Conservation (phyloP, 2,888 invertebrate species). For the Serrognathus titanus region DNA sequence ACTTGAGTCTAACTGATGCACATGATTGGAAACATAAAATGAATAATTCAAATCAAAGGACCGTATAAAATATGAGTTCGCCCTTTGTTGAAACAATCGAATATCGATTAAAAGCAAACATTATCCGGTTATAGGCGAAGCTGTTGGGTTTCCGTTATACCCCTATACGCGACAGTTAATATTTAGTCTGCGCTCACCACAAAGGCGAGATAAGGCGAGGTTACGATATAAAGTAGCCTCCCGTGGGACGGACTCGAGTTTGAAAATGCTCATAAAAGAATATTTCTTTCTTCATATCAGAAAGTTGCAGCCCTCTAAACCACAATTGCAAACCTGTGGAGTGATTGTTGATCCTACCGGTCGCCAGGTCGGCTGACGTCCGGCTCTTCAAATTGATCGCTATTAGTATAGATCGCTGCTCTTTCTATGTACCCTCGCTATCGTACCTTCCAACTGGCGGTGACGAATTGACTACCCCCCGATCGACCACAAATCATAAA, state of each 20-base stretch:
- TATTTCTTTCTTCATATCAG: conserved; percentile 44
- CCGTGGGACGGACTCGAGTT: conserved; percentile 11
- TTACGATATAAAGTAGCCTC: conserved; percentile 10
- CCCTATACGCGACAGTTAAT: conserved; percentile 20
- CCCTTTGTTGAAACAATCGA: conserved; percentile 24
- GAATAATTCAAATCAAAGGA: conserved; percentile 28
- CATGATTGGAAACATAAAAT: conserved; percentile 25
- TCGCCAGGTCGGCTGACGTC: conserved; percentile 28
- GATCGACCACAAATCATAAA: conserved; percentile 3
- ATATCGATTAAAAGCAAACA: conserved; percentile 29
- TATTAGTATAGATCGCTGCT: conserved; percentile 2
- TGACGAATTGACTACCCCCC: conserved; percentile 1
- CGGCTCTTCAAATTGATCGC: conserved; percentile 33
- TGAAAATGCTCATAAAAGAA: conserved; percentile 42
- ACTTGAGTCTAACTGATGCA: conserved; percentile 15
- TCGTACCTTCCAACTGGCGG: background rate
- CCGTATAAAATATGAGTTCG: conserved; percentile 25
- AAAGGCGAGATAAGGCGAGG: conserved; percentile 21
- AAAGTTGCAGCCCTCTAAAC: conserved; percentile 39
- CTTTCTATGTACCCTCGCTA: background rate
- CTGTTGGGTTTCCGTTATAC: conserved; percentile 16
- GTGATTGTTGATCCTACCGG: conserved; percentile 36
- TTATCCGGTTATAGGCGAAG: conserved; percentile 12
- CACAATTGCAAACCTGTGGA: conserved; percentile 38
- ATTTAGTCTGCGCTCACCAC: conserved; percentile 22